A percentile compares a stretch with the other conserved stretches of the same genome.
These are phyloP conservation scores for Anabacerthia variegaticeps DNA, from an alignment of 2,797 vertebrate species.

Conservation along the genomic window DNA sequence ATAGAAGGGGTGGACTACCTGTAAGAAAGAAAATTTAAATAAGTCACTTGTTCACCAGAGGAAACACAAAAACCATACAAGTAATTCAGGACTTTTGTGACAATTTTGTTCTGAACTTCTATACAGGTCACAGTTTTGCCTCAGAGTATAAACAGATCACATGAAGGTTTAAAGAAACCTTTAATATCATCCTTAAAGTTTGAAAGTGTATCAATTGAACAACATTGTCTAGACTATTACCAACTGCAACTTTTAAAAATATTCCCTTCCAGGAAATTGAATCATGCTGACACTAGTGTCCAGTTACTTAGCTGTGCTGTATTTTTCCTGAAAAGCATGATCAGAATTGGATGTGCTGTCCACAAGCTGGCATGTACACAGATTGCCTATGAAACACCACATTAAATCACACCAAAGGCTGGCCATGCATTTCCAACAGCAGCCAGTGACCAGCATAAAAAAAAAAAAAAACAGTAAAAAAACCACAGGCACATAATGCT, in stretches of 20 bases:
- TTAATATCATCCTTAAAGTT: background rate
- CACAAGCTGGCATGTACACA: background rate
- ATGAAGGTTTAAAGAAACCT: background rate
- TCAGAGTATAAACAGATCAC: background rate
- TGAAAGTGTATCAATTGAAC: background rate
- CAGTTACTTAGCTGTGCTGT: background rate
- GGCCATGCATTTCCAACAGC: background rate
- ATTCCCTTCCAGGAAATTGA: background rate
- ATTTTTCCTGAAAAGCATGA: background rate
- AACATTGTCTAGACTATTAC: background rate
- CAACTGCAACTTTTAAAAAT: background rate
- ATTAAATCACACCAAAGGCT: background rate
- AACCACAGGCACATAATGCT: background rate
- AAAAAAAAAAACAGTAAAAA: background rate
- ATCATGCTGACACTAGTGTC: background rate
- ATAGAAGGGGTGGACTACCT: constrained; percentile 96
- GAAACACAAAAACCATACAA: background rate
- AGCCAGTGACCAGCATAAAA: background rate
- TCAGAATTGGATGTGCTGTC: background rate
- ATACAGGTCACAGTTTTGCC: background rate
- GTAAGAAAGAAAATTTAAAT: background rate
- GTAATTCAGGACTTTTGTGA: background rate
- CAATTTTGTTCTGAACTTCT: background rate
- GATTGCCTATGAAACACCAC: background rate
- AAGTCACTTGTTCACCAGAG: background rate